Percentiles rank a stretch among this genome's conserved stretches.
phyloP scores from a whole-genome alignment of 2,113 vertebrate species.

The Ciconia stormi region DNA sequence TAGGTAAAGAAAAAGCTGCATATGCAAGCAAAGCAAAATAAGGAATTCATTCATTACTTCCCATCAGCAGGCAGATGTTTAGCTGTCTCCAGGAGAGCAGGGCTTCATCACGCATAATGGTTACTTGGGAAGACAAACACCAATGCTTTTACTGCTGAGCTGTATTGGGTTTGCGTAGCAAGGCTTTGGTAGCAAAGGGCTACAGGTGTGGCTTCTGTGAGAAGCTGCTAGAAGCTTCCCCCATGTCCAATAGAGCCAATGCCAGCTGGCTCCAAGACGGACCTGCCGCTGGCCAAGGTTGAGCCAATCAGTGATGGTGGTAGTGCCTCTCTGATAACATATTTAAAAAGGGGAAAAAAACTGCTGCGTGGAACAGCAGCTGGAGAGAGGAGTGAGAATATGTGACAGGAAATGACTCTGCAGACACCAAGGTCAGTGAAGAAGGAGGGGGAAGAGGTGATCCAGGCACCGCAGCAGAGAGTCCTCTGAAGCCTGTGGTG shows the following conservation, averaged over 20 bases:
- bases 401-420: neutral
- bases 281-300: neutral
- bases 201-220: neutral
- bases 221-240: neutral
- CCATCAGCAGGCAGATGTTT: neutral
- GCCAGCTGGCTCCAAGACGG: neutral
- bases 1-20: neutral
- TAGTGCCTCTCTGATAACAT: neutral
- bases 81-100: neutral
- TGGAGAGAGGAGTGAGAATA: neutral
- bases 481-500: neutral
- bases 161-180: neutral
- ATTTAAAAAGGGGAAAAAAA: neutral
- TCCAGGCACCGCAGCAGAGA: neutral
- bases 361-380: neutral
- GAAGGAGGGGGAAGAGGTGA: neutral
- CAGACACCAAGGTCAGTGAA: neutral
- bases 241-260: neutral
- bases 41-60: neutral
- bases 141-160: neutral
- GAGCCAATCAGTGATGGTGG: neutral
- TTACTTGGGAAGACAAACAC: neutral
- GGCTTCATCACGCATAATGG: rapidly evolving
- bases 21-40: rapidly evolving
- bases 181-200: neutral